Base-by-base conservation (phyloP, 1,140 invertebrate genomes). In the Pseudomyrmex gracilis region DNA sequence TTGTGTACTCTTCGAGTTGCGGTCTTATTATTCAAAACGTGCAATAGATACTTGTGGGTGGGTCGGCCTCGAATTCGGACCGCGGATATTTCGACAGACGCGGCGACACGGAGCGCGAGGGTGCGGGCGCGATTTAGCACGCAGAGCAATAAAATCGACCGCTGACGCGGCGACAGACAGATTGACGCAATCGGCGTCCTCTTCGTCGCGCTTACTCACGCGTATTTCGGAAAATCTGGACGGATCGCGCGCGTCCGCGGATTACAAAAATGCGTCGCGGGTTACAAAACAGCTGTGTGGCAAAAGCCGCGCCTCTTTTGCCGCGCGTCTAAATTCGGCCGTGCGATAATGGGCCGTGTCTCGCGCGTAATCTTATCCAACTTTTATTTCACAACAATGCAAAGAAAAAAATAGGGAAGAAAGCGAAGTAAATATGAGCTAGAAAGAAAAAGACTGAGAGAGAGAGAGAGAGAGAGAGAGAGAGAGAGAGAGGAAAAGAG, bases 341-440 rank as follows among this genome's bases (percentile, higher is more conserved):
- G 78, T 13, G 58, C 22, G 45, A 15, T 60, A 51, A 63, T 49
- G 74, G 49, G 20, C 45, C 73, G 63, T 53, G 70, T 74, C 51
- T 34, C 13, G 55, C 63, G 84, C 43, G 63, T 86, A 84, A 88
- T 89, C 74, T 73, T 71, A 49, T 58, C 64, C 77, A 67, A 66
- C 88, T 64, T 88, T 47, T 73, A 88, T 89, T 89, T 89, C 86
- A 84, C 86, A 89, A 89, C 87, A 89, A 89, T 89, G 76, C 57
- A 60, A 74, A 63, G 43, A 77, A 88, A 83, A 88, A 88, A 71
- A 58, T 70, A 85, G 34, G 12, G 47, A 34, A 13, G 13, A 22
- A 15, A 43, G n/a, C 22, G 13, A 10, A 17, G 47, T 49, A 1
- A 45, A 17, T 45, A 34, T n/a, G 61, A n/a, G 43, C 1, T 4